Base-by-base conservation (phyloP, 2,888 invertebrate genomes). In the Seira ritae region DNA sequence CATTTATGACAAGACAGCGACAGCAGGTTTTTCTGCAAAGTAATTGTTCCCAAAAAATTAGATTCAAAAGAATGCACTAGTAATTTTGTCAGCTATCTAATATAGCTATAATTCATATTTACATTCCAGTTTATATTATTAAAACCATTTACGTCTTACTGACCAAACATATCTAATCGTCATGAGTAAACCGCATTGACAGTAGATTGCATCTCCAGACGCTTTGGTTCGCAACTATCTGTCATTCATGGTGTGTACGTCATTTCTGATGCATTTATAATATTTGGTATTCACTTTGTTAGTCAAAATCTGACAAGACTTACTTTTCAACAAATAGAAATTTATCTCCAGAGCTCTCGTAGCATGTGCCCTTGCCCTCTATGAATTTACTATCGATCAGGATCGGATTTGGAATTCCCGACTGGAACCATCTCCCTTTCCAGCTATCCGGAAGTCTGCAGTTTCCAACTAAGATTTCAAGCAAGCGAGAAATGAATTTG, bases 1-100 rank as follows among this genome's bases (percentile, higher is more conserved):
- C 96, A 91, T 97, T 97, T 92, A 98, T 97, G 91, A 97, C 97
- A 90, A 98, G 95, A 92, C 97, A 98, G 89, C 96, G 95, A 92
- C 96, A 96, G 92, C 97, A 98, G 91, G 93, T 93, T 37, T 95
- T 94, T 69, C 85, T 85, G 31, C 31, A 31, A 31, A 31, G n/a
- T n/a, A n/a, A n/a, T n/a, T n/a, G n/a, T n/a, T n/a, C n/a, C n/a
- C n/a, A n/a, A n/a, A n/a, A n/a, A n/a, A n/a, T n/a, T n/a, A n/a
- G n/a, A n/a, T n/a, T n/a, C n/a, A n/a, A n/a, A n/a, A n/a, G n/a
- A n/a, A n/a, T n/a, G n/a, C n/a, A n/a, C n/a, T n/a, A n/a, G n/a
- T n/a, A n/a, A n/a, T n/a, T n/a, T n/a, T n/a, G n/a, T n/a, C n/a
- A n/a, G n/a, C n/a, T n/a, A n/a, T n/a, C n/a, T n/a, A n/a, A n/a